phyloP scores from a whole-genome alignment of 2,113 vertebrate species.

The Pomatostomus ruficeps region DNA sequence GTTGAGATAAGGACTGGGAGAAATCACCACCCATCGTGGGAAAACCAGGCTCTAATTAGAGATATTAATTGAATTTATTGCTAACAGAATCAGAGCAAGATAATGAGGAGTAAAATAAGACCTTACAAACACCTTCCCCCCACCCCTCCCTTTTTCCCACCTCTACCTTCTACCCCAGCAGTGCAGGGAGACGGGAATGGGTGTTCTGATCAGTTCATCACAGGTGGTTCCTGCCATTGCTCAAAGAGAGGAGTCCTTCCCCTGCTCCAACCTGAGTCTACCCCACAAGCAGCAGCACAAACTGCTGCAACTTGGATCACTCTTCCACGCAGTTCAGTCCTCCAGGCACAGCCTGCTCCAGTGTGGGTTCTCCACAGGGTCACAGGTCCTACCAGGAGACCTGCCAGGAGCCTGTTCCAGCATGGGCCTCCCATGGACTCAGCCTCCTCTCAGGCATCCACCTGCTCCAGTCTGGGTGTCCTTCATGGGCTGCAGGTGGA shows the following conservation, averaged over 20 bases:
- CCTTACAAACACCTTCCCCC: background rate
- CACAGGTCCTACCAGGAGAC: background rate
- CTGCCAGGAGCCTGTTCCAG: background rate
- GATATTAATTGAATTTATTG: background rate
- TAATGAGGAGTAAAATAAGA: background rate
- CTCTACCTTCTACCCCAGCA: background rate
- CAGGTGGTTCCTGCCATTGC: background rate
- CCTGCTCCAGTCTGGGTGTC: background rate
- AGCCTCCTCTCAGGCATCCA: background rate
- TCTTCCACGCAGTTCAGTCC: background rate
- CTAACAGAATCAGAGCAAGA: background rate
- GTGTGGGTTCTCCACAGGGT: rapidly evolving
- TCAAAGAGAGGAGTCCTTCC: background rate
- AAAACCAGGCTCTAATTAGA: background rate
- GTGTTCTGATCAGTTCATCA: background rate
- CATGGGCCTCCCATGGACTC: rapidly evolving
- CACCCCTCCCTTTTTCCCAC: background rate
- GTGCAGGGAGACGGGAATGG: background rate
- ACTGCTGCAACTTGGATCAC: background rate
- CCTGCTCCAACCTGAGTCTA: background rate
- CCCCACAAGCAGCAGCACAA: background rate
- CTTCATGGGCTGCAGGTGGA: background rate
- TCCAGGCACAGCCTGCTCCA: background rate
- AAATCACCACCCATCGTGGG: rapidly evolving
- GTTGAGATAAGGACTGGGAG: background rate